A percentile compares a stretch with the other conserved stretches of the same genome.
These are phyloP conservation scores for Caenorhabditis sp. DNA, from an alignment of 2,888 invertebrate genomes.

Conservation along the genomic window DNA sequence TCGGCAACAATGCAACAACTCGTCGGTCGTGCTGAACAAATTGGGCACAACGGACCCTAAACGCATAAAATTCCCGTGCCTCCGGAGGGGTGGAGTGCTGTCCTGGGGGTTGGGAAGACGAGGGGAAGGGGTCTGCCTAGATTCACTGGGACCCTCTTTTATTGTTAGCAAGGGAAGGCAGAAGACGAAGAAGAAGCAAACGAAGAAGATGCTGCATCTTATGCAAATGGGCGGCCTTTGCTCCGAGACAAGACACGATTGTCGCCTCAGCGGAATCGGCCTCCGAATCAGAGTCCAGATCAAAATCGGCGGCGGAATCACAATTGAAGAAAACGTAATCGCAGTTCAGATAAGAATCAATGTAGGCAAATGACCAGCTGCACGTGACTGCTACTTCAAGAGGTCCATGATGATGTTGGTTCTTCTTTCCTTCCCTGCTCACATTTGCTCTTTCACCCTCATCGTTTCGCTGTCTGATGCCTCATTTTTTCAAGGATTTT, in stretches of 20 bases:
- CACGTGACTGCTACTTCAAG: constrained; percentile 32
- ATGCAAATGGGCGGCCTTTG: constrained; percentile 61
- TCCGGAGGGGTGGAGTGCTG: constrained; percentile 45
- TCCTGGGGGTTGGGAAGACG: constrained; percentile 37
- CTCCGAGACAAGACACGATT: constrained; percentile 36
- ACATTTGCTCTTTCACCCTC: not conserved
- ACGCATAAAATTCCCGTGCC: constrained; percentile 60
- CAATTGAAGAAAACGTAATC: too few relatives aligned
- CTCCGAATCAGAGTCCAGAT: not conserved
- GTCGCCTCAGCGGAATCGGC: constrained; percentile 24
- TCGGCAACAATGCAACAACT: constrained; percentile 26
- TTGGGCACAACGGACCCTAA: constrained; percentile 59
- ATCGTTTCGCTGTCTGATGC: not conserved
- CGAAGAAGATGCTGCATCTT: constrained; percentile 39
- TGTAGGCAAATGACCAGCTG: constrained; percentile 23
- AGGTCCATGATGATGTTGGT: not conserved
- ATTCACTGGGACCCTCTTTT: constrained; percentile 49
- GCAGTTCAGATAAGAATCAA: constrained; percentile 38
- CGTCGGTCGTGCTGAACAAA: constrained; percentile 36
- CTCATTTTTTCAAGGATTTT: not conserved
- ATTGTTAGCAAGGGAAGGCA: constrained; percentile 48
- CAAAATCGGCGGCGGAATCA: not conserved
- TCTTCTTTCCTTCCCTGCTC: not conserved
- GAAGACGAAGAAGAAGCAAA: constrained; percentile 33
- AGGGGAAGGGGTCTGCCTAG: constrained; percentile 50